phyloP scores from a whole-genome alignment of 1,140 invertebrate species.

The Hylaeus volcanicus region DNA sequence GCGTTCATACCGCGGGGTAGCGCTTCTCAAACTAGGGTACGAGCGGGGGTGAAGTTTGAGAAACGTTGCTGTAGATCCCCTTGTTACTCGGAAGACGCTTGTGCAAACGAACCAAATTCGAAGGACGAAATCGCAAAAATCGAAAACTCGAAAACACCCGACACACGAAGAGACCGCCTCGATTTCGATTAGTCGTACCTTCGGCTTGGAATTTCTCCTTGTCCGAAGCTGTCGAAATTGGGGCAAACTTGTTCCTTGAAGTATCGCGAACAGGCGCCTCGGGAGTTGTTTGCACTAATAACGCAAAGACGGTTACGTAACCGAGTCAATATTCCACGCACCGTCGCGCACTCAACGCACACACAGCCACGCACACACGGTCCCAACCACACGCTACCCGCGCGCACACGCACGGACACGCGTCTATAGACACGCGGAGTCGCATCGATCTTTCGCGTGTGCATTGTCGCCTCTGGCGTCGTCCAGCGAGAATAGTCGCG shows the following conservation, averaged over 20 bases:
- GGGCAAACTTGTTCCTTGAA: neutral
- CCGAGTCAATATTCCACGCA: slow-evolving; percentile 30
- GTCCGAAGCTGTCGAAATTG: neutral
- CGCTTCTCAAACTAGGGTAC: too few species aligned
- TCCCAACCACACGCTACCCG: neutral
- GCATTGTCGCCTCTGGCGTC: neutral
- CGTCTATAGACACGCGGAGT: neutral
- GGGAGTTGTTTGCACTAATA: neutral
- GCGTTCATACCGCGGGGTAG: too few species aligned
- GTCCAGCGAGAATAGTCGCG: neutral
- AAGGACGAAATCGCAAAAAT: neutral
- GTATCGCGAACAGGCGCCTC: neutral
- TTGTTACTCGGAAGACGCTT: too few species aligned
- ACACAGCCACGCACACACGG: neutral
- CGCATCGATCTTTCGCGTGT: slow-evolving; percentile 30
- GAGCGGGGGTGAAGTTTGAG: too few species aligned
- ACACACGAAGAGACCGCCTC: too few species aligned
- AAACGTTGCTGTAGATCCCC: too few species aligned
- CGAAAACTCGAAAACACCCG: too few species aligned
- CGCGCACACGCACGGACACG: neutral
- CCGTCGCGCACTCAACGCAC: neutral
- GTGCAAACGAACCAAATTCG: too few species aligned
- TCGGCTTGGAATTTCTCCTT: too few species aligned
- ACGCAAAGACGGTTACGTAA: slow-evolving; percentile 14
- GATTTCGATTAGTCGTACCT: too few species aligned